A percentile compares a stretch with the other conserved stretches of the same genome.
Evolutionary conservation across 53 echinoderm and acorn worm species (phyloP).

Genomic region (Arbacia lixula): DNA sequence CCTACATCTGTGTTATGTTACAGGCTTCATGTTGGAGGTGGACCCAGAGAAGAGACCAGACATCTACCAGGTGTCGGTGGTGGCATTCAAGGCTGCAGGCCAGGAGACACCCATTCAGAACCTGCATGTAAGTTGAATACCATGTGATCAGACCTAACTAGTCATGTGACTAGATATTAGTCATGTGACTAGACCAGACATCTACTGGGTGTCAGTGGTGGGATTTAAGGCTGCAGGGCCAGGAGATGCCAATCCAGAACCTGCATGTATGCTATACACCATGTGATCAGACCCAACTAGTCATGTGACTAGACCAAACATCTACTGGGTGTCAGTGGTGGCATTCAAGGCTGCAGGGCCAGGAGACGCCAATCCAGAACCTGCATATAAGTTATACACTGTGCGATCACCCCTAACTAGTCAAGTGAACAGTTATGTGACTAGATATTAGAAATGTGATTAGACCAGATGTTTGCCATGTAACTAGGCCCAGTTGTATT

Average conservation of each 20-base stretch:
- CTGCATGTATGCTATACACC: constrained; percentile 93
- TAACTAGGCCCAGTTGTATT: too few species aligned
- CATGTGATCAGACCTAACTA: too few species aligned
- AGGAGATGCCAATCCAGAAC: constrained; percentile 82
- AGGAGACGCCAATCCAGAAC: constrained; percentile 78
- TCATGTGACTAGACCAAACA: constrained; percentile 82
- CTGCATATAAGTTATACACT: constrained; percentile 87
- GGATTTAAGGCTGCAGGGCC: constrained; percentile 79
- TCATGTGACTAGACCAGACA: constrained; percentile 87
- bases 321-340: constrained; percentile 81
- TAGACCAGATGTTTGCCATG: constrained; percentile 89
- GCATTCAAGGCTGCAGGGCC: constrained; percentile 76
- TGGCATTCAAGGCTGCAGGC: constrained; percentile 83
- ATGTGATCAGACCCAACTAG: too few species aligned
- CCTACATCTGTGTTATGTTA: not conserved
- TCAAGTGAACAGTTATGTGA: too few species aligned
- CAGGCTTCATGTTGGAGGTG: constrained; percentile 96
- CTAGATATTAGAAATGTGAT: too few species aligned
- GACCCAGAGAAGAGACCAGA: constrained; percentile 88
- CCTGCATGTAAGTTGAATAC: constrained; percentile 93
- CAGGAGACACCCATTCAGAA: constrained; percentile 82
- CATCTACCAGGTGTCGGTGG: constrained; percentile 90
- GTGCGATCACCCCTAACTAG: too few species aligned
- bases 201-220: constrained; percentile 90
- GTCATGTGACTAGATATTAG: too few species aligned